phyloP scores from a whole-genome alignment of 2,113 vertebrate genomes.

The Athene cunicularia region DNA sequence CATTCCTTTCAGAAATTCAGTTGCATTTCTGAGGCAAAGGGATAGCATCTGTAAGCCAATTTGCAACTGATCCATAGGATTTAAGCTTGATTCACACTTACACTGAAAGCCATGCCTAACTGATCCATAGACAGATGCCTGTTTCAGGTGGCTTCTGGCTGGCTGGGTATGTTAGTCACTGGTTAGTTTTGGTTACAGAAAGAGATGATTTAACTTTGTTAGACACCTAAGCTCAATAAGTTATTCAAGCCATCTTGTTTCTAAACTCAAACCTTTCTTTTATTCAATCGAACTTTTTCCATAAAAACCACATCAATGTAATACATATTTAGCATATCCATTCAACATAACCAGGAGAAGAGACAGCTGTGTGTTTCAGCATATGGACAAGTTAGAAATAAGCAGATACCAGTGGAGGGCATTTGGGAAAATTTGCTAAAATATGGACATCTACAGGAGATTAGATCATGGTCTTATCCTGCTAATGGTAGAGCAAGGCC shows the following conservation, averaged over 20 bases:
- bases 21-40: neutral
- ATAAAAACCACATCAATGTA: neutral
- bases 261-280: neutral
- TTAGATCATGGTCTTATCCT: neutral
- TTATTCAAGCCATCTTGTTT: neutral
- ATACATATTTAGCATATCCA: neutral
- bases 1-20: neutral
- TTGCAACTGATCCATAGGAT: neutral
- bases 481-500: neutral
- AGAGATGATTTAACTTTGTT: neutral
- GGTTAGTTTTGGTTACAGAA: neutral
- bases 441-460: neutral
- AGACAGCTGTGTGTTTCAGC: neutral
- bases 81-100: neutral
- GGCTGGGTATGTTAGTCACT: neutral
- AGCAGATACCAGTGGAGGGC: too few species aligned
- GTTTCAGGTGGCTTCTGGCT: neutral
- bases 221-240: neutral
- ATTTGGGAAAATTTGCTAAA: neutral
- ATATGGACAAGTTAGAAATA: neutral
- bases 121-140: fast-evolving
- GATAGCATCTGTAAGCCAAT: neutral
- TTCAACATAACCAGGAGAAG: neutral
- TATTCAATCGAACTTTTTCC: neutral
- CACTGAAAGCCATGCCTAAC: neutral